Evolutionary conservation across 2,113 vertebrate genomes (phyloP).

Genomic region (Tylochromis polylepis): DNA sequence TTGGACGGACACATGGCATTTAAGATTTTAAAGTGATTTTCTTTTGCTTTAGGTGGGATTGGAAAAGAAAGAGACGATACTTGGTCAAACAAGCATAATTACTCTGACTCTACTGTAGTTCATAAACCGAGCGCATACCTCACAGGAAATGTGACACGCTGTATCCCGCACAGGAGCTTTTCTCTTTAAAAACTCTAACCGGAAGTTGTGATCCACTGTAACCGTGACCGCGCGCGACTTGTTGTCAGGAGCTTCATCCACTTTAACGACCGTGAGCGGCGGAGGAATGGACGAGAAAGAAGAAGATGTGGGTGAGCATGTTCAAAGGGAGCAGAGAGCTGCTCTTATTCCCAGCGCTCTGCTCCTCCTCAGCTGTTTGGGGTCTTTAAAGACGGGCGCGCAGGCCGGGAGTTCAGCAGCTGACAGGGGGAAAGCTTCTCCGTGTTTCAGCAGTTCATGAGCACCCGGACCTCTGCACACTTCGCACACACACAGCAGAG

Average conservation of each 20-base stretch:
- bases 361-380: background rate
- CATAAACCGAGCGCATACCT: fast-evolving
- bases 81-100: too few relatives aligned
- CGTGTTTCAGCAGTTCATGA: background rate
- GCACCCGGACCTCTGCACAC: background rate
- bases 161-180: background rate
- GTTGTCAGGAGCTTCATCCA: background rate
- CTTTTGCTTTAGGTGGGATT: too few relatives aligned
- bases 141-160: background rate
- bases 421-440: background rate
- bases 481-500: background rate
- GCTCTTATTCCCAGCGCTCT: background rate
- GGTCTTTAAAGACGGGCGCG: background rate
- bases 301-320: background rate
- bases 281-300: background rate
- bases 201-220: background rate
- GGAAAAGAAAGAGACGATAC: too few relatives aligned
- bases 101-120: too few relatives aligned
- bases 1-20: too few relatives aligned
- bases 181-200: background rate
- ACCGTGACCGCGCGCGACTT: background rate
- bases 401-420: background rate
- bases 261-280: background rate
- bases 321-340: background rate
- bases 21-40: too few relatives aligned